Conservation (phyloP, 2,113 vertebrate genomes). For the Calyptomena viridis region DNA sequence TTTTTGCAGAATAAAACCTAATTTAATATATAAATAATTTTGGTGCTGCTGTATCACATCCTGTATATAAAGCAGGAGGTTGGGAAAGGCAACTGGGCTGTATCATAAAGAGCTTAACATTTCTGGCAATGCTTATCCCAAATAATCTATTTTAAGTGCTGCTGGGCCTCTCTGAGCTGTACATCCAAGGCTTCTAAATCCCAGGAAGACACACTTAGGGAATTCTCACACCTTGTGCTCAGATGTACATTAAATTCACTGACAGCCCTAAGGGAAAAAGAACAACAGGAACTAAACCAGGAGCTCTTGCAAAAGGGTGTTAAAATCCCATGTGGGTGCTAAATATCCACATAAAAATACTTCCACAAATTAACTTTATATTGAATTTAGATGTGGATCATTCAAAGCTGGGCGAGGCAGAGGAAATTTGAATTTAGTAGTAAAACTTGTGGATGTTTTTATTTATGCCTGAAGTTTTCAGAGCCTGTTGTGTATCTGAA, state of each 20-base stretch:
- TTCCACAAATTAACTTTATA: not conserved
- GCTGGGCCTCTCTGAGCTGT: not conserved
- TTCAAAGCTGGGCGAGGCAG: not conserved
- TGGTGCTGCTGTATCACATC: not conserved
- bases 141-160: not conserved
- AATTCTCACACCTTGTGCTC: not conserved
- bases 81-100: not conserved
- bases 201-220: not conserved
- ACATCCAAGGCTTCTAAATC: not conserved
- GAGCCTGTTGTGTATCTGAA: not conserved
- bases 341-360: not conserved
- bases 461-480: not conserved
- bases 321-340: not conserved
- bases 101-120: not conserved
- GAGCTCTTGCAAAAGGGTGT: not conserved
- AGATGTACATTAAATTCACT: not conserved
- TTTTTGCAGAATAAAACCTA: not conserved
- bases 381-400: not conserved
- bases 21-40: not conserved
- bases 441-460: not conserved
- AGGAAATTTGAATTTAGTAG: not conserved
- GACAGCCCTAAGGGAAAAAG: not conserved
- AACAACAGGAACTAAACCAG: not conserved
- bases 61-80: not conserved
- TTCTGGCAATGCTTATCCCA: not conserved